These are phyloP conservation scores for Anguilla japonica DNA, from an alignment of 2,113 vertebrate genomes.

Conservation along the genomic window DNA sequence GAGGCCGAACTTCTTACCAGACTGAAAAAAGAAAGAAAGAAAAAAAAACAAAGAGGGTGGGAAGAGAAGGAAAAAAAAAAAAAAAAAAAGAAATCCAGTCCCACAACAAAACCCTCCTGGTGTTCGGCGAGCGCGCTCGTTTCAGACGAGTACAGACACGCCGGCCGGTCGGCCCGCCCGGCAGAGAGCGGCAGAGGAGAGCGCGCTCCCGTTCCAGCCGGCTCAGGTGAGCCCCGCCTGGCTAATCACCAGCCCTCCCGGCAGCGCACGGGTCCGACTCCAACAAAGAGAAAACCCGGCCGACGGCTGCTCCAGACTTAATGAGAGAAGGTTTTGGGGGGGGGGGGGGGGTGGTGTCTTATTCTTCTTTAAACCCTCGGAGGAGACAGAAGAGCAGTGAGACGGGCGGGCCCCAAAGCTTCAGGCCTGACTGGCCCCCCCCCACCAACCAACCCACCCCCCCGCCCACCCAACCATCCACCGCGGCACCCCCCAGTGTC, in stretches of 20 bases:
- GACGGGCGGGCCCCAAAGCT: background rate
- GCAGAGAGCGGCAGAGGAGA: background rate
- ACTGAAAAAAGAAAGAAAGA: no score
- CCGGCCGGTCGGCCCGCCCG: background rate
- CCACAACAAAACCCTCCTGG: background rate
- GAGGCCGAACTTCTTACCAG: no score
- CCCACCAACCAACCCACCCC: background rate
- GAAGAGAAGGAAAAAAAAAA: background rate
- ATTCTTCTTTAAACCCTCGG: background rate
- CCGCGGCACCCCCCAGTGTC: background rate
- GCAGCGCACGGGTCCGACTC: background rate
- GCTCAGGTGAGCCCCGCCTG: background rate
- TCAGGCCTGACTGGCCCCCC: background rate
- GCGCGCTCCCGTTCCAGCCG: background rate
- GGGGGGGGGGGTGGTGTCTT: background rate
- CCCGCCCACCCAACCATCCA: constrained; percentile 22
- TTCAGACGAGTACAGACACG: background rate
- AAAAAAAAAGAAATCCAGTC: background rate
- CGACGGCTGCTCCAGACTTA: background rate
- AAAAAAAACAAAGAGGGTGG: no score
- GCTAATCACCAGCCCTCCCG: background rate
- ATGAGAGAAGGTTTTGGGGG: background rate
- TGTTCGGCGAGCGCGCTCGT: background rate
- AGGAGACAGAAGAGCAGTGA: background rate
- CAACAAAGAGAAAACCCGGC: background rate